These are phyloP conservation scores for Apogon hyalosoma DNA, from an alignment of 2,797 vertebrate species.

Conservation along the genomic window DNA sequence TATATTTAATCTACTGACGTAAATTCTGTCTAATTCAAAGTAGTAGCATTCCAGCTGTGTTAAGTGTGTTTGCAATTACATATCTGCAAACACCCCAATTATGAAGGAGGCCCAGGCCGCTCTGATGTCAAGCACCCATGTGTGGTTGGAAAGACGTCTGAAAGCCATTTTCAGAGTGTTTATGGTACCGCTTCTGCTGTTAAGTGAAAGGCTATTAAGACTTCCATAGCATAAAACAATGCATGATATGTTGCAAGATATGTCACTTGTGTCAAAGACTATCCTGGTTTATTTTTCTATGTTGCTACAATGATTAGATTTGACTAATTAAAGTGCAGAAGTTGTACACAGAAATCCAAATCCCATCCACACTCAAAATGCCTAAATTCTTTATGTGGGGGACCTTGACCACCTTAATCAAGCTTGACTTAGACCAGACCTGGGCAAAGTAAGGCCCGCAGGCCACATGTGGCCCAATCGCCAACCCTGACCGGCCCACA, in stretches of 20 bases:
- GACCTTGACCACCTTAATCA: slow-evolving; percentile 55
- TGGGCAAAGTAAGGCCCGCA: too few species aligned
- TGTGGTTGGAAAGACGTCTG: slow-evolving; percentile 67
- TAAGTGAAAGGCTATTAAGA: slow-evolving; percentile 37
- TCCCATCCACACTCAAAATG: slow-evolving; percentile 35
- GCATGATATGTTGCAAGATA: slow-evolving; percentile 21
- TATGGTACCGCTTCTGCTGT: slow-evolving; percentile 60
- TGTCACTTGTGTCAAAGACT: background rate
- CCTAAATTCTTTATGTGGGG: slow-evolving; percentile 31
- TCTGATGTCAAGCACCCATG: slow-evolving; percentile 57
- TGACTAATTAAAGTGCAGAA: slow-evolving; percentile 8
- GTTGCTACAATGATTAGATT: slow-evolving; percentile 26
- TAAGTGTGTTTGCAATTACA: slow-evolving; percentile 78
- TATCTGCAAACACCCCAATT: slow-evolving; percentile 70
- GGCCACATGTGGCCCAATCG: too few species aligned
- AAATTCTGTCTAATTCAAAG: slow-evolving; percentile 62
- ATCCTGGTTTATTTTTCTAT: background rate
- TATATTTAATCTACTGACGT: slow-evolving; percentile 48
- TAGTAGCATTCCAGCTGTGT: slow-evolving; percentile 64
- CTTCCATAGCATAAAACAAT: slow-evolving; percentile 22
- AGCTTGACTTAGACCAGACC: slow-evolving; percentile 63
- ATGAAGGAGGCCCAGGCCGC: slow-evolving; percentile 54
- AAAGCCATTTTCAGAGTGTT: slow-evolving; percentile 75
- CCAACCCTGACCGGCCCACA: too few species aligned
- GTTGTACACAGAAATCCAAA: slow-evolving; percentile 1